Evolutionary conservation across 2,113 vertebrate genomes (phyloP).

Genomic region (Porphyrio hochstetteri): DNA sequence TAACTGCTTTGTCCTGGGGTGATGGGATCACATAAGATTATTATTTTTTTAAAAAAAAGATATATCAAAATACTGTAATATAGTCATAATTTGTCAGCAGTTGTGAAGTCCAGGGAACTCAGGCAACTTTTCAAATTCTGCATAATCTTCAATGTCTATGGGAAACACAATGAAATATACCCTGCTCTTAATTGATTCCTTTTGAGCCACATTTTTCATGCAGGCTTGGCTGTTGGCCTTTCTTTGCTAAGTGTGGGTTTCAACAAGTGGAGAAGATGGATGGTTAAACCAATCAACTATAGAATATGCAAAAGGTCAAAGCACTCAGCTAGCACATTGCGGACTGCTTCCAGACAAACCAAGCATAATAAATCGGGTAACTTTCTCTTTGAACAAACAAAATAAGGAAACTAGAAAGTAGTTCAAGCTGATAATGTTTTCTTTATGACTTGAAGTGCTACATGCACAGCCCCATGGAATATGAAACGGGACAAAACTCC

Average conservation of each 20-base stretch:
- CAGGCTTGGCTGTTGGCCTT: slow-evolving; percentile 52
- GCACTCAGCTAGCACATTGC: neutral
- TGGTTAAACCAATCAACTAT: slow-evolving; percentile 24
- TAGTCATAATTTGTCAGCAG: slow-evolving; percentile 24
- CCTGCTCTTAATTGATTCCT: slow-evolving; percentile 42
- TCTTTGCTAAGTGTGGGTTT: slow-evolving; percentile 52
- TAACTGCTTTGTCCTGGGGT: neutral
- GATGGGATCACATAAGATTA: neutral
- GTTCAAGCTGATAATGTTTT: slow-evolving; percentile 19
- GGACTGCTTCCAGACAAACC: slow-evolving; percentile 25
- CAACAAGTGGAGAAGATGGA: slow-evolving; percentile 55
- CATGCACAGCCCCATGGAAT: neutral
- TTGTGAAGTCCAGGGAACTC: neutral
- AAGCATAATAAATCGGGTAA: neutral
- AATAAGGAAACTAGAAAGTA: slow-evolving; percentile 28
- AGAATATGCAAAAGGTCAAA: slow-evolving; percentile 51
- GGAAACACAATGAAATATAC: slow-evolving; percentile 49
- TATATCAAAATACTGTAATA: slow-evolving; percentile 37
- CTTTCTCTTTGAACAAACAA: slow-evolving; percentile 34
- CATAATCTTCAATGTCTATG: neutral
- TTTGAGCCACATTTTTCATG: slow-evolving; percentile 44
- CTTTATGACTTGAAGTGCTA: neutral
- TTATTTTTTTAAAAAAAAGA: neutral
- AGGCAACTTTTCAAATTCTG: slow-evolving; percentile 29
- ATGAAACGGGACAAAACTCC: neutral